Evolutionary conservation across 1,140 invertebrate species (phyloP).

Genomic region (Euura saliciscinereae): DNA sequence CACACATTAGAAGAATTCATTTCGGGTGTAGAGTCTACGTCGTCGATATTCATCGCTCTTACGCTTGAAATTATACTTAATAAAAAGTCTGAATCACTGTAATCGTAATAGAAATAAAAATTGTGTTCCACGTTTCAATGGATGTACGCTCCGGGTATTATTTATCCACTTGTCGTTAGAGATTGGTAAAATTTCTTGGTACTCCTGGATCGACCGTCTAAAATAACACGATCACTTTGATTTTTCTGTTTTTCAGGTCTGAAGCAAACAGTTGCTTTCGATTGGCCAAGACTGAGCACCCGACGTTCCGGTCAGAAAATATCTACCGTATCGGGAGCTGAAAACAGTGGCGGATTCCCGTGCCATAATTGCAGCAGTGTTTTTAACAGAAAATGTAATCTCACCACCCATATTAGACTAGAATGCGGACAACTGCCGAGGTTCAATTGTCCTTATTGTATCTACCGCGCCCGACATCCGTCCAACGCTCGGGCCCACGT

Average conservation of each 20-base stretch:
- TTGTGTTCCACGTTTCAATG: too few species aligned
- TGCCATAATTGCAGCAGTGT: conserved; percentile 33
- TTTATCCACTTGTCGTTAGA: not conserved
- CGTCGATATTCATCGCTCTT: conserved; percentile 27
- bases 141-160: not conserved
- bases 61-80: not conserved
- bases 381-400: conserved; percentile 41
- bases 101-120: too few species aligned
- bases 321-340: not conserved
- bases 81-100: too few species aligned
- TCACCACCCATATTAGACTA: conserved; percentile 62
- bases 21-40: conserved; percentile 36
- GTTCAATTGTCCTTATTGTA: conserved; percentile 59
- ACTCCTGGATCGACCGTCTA: not conserved
- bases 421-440: conserved; percentile 64
- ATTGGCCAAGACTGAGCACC: not conserved
- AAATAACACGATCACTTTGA: not conserved
- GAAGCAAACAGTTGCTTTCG: not conserved
- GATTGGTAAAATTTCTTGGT: not conserved
- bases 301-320: not conserved
- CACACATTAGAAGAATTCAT: conserved; percentile 51
- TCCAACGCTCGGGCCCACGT: conserved; percentile 50
- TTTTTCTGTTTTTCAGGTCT: not conserved
- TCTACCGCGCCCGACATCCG: conserved; percentile 50
- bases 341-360: not conserved